Evolutionary conservation across 2,113 vertebrate genomes (phyloP).

Genomic region (Prunella fulvescens): DNA sequence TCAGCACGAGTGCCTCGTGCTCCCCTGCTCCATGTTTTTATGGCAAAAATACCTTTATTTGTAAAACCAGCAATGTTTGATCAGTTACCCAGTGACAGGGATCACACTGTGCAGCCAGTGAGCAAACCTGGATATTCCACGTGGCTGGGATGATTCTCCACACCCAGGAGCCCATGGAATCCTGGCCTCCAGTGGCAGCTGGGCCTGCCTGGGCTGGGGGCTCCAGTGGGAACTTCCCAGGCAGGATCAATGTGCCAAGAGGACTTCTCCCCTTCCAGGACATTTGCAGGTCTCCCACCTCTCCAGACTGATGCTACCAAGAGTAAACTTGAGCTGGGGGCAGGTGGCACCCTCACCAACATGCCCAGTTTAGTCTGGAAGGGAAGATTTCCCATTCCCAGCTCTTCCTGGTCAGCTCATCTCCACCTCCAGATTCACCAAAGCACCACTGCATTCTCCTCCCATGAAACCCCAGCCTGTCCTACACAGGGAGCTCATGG

Average conservation of each 20-base stretch:
- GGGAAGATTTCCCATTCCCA: not conserved
- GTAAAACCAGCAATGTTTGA: not conserved
- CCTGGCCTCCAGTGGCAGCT: not conserved
- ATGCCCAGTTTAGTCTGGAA: not conserved
- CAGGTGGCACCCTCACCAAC: not conserved
- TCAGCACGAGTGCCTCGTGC: rapidly evolving
- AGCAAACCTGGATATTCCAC: not conserved
- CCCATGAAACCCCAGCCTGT: not conserved
- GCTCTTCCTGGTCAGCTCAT: not conserved
- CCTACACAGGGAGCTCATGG: not conserved
- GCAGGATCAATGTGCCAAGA: not conserved
- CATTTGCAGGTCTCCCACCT: not conserved
- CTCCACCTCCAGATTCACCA: not conserved
- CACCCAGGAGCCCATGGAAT: not conserved
- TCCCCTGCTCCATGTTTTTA: not conserved
- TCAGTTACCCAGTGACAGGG: not conserved
- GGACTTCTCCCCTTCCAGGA: not conserved
- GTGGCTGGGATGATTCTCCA: not conserved
- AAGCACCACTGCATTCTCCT: not conserved
- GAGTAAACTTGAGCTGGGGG: not conserved
- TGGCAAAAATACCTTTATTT: not conserved
- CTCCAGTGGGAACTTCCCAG: not conserved
- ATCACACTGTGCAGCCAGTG: too few relatives aligned
- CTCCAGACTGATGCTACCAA: not conserved
- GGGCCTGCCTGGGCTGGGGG: not conserved